Base-by-base conservation (phyloP, 2,888 invertebrate genomes). In the Thecophora atra region DNA sequence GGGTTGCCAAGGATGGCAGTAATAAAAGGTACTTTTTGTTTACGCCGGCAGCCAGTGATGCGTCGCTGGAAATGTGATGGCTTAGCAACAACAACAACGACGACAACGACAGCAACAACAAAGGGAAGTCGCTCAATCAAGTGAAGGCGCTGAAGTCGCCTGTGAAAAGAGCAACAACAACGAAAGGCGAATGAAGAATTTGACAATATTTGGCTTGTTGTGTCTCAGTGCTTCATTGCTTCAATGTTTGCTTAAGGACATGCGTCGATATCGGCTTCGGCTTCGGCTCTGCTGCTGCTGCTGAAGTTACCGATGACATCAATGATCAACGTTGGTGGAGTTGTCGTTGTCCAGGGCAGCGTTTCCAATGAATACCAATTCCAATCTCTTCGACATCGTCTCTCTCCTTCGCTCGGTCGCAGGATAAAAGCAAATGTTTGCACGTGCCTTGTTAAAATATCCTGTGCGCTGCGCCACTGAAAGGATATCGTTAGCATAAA, bases 391-490 rank as follows among this genome's bases (percentile, higher is more conserved):
- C 69, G 44, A 69, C 62, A 44, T 47, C 62, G 62, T 62, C 51
- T 47, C 62, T 62, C 56, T 56, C 47, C 11, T 37, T 37, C 37
- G 11, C 37, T 37, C 37, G 11, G 37, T 37, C 37, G 6, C 37
- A 8, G 37, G 37, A 37, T 37, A 37, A n/a, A 51, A 37, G 60
- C 37, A 70, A 70, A 70, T 70, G 70, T 70, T 70, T 62, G 62
- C 70, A 70, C 70, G 70, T 70, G 70, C 17, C 62, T 37, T 30
- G 62, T 62, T 62, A 72, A 69, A 72, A 68, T 67, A 74, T 64
- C 51, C 47, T 21, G 21, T 11, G n/a, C 19, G 64, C 19, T 64
- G 47, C 24, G 58, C 47, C 54, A 56, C 15, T 24, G 21, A 19
- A 51, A 62, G 62, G 62, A 70, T 70, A 62, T 70, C 70, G 70